These are phyloP conservation scores for Zygothrica quintamaculata DNA, from an alignment of 2,888 invertebrate species.

Conservation along the genomic window DNA sequence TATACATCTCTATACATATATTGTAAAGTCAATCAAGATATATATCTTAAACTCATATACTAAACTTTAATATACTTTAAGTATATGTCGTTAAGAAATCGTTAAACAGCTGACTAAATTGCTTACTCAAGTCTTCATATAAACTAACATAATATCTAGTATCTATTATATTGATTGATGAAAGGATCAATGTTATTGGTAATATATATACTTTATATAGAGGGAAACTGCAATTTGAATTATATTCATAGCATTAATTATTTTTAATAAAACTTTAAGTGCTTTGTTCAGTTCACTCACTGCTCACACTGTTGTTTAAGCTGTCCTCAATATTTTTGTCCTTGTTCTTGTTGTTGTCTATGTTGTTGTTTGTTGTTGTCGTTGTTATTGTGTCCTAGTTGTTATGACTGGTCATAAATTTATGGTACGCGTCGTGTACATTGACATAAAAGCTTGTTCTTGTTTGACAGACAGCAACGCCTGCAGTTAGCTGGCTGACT, in stretches of 20 bases:
- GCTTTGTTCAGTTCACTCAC: constrained; percentile 19
- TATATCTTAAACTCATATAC: too few relatives aligned
- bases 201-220: constrained; percentile 15
- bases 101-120: too few relatives aligned
- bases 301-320: not conserved
- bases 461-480: constrained; percentile 42
- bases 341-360: constrained; percentile 7
- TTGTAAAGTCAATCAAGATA: too few relatives aligned
- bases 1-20: too few relatives aligned
- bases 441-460: constrained; percentile 58
- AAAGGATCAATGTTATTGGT: constrained; percentile 5
- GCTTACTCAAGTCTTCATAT: too few relatives aligned
- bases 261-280: constrained; percentile 57
- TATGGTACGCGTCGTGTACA: constrained; percentile 35
- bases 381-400: constrained; percentile 21
- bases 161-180: constrained; percentile 8
- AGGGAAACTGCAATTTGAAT: constrained; percentile 35
- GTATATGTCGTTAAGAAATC: too few relatives aligned
- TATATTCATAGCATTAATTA: constrained; percentile 56
- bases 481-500: too few relatives aligned
- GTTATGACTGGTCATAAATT: constrained; percentile 60
- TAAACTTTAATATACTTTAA: constrained; percentile 1
- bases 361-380: constrained; percentile 11
- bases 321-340: constrained; percentile 13
- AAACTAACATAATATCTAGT: too few relatives aligned